Evolutionary conservation across 2,888 invertebrate genomes (phyloP), one percentile per base, ranked within the genome.

Genomic region (Allophyes oxyacanthae): DNA sequence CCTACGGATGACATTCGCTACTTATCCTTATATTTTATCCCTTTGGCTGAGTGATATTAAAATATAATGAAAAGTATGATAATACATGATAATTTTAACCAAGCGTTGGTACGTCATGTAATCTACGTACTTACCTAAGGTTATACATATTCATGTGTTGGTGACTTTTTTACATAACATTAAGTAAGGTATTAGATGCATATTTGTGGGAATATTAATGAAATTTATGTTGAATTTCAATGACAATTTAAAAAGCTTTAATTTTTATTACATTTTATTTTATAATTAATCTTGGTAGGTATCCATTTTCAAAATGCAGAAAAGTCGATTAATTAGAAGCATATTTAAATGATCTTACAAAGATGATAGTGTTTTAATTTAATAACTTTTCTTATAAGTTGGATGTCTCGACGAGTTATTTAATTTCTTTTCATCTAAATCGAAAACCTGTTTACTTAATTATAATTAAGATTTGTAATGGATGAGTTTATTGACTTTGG

Each of bases 401-500:
- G n/a, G 26, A 50, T 49, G 14, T 42, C 33, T 44, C 36, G 43
- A 53, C 46, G 48, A 30, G 33, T 32, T 51, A 51, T 56, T 61
- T 30, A 40, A 62, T 56, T 13, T 38, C 44, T 64, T 66, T 63
- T 66, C 56, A 55, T 66, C 33, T 44, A 72, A 67, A 71, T 70
- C 50, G 48, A 30, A 63, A 77, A 73, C 70, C 68, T 41, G 73
- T 74, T 65, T 42, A 44, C 63, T 70, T 67, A 75, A 75, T 72
- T 73, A 64, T 63, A 68, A 68, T 59, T 52, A 64, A 65, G 25
- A 33, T 55, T 55, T 25, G 48, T 75, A 75, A 71, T 65, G 50
- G 42, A 72, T 75, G 75, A 63, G 75, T 75, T 75, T 75, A 75
- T 75, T 75, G 75, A 72, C 75, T 58, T 70, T 62, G 59, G 60